Evolutionary conservation across 2,113 vertebrate species (phyloP).

Genomic region (Malaclemys terrapin): DNA sequence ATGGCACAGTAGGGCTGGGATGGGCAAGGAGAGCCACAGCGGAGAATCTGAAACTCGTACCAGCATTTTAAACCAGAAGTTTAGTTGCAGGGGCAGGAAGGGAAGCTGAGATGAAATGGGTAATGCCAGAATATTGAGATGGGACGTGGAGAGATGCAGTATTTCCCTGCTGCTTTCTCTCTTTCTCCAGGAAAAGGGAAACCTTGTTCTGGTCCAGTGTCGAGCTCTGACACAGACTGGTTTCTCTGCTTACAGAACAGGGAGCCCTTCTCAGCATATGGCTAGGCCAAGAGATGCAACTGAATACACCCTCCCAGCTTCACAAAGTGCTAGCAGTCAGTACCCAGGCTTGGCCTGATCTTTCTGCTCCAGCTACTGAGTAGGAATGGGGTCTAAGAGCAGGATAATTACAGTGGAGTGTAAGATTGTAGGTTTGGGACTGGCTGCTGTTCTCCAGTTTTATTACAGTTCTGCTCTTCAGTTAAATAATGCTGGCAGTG

Average conservation of each 20-base stretch:
- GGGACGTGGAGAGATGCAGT: neutral
- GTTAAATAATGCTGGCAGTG: neutral
- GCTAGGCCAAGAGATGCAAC: neutral
- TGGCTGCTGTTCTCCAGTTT: neutral
- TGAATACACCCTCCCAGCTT: neutral
- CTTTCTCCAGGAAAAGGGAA: neutral
- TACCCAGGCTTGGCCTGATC: neutral
- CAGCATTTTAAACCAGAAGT: neutral
- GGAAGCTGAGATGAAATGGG: neutral
- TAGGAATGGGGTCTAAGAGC: neutral
- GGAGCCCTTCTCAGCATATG: neutral
- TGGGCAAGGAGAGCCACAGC: too few relatives aligned
- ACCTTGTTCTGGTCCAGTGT: fast-evolving
- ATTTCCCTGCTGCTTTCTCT: neutral
- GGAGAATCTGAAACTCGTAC: neutral
- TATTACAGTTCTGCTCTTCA: neutral
- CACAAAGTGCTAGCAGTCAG: neutral
- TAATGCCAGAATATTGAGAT: neutral
- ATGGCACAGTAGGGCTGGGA: neutral
- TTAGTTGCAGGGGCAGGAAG: neutral
- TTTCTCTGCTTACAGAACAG: fast-evolving
- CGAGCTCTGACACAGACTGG: fast-evolving
- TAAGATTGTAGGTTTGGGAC: neutral
- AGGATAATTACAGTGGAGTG: neutral
- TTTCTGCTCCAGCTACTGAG: neutral